Base-by-base conservation (phyloP, 1,140 invertebrate genomes). In the Sinonovacula constricta region DNA sequence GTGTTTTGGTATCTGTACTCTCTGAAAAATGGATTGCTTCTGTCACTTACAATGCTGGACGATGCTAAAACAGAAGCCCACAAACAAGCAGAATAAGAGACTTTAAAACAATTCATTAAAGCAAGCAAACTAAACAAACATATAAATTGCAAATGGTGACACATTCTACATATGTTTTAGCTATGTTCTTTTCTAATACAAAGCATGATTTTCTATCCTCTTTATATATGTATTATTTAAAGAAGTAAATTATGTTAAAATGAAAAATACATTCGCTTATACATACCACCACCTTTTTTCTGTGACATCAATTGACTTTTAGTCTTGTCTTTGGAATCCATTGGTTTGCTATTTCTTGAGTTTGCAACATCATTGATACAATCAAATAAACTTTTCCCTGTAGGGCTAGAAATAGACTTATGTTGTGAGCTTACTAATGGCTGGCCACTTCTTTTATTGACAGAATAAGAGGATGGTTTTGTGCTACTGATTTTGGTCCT, bases 1-100 rank as follows among this genome's bases (percentile, higher is more conserved):
- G 54, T 36, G 28, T 28, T 3, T 28, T 57, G 5, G 18, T 30
- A 45, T 45, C 34, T 36, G 3, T 53, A 2, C 2, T 63, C 36
- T n/a, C n/a, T 26, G 59, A 86, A 80, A 54, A 82, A 81, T 62
- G 63, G 72, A 54, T 84, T 78, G 33, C 77, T 39, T 7, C 31
- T 62, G 24, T 54, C 69, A 62, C 30, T 30, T n/a, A n/a, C n/a
- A n/a, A n/a, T n/a, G n/a, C n/a, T n/a, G n/a, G n/a, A n/a, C n/a
- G n/a, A n/a, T 63, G 10, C 15, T 54, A 12, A 49, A n/a, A 59
- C 33, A 53, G 39, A 62, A 68, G 22, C 26, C 28, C 15, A 39
- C 34, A 65, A 26, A 12, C 31, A 36, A 36, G 36, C n/a, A 68
- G 10, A 33, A 80, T 26, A 77, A 87, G 84, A 1, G 85, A 82